Evolutionary conservation across 2,888 invertebrate genomes (phyloP).

Genomic region (Diadegma fenestrale): DNA sequence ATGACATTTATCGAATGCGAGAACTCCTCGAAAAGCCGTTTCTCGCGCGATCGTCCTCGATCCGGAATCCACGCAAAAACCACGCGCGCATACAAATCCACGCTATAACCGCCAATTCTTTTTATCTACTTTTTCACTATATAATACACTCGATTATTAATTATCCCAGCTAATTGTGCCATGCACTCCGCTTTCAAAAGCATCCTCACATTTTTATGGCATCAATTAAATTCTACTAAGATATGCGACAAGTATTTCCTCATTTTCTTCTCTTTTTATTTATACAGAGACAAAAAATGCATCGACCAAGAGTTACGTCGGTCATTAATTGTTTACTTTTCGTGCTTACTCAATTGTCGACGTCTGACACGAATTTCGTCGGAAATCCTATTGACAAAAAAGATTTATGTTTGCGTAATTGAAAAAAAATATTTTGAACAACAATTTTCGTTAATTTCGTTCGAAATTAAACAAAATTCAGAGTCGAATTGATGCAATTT

Average conservation of each 20-base stretch:
- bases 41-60: slow-evolving; percentile 25
- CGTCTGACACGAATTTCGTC: background rate
- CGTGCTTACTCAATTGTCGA: background rate
- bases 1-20: background rate
- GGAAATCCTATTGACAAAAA: background rate
- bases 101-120: slow-evolving; percentile 8
- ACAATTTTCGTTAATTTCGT: background rate
- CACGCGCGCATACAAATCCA: background rate
- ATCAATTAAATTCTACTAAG: slow-evolving; percentile 3
- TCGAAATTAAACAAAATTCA: background rate
- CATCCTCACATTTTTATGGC: slow-evolving; percentile 31
- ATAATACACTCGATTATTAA: slow-evolving; percentile 15
- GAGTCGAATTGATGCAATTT: background rate
- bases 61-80: slow-evolving; percentile 3
- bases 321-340: background rate
- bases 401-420: background rate
- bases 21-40: background rate
- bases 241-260: slow-evolving; percentile 15
- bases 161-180: slow-evolving; percentile 20
- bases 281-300: background rate
- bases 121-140: slow-evolving; percentile 1
- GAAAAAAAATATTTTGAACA: background rate
- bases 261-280: background rate
- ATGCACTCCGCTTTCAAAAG: slow-evolving; percentile 8
- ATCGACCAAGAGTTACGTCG: background rate